Percentiles rank a stretch among this genome's conserved stretches.
Evolutionary conservation across 1,140 invertebrate genomes (phyloP).

Genomic region (Caenorhabditis tropicalis): DNA sequence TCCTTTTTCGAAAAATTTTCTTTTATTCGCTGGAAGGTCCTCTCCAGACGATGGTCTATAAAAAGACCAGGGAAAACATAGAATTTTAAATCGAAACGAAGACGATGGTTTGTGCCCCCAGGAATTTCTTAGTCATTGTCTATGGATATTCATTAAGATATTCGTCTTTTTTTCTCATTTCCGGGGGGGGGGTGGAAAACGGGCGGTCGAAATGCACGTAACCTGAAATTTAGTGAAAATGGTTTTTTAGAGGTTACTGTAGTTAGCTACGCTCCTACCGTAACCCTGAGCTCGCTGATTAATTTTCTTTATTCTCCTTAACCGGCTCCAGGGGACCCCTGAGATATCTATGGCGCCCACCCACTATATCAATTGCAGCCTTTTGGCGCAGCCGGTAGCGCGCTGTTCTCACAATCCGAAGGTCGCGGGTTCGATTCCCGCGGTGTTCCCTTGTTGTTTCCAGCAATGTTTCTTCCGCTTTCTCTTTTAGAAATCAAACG

Average conservation of each 20-base stretch:
- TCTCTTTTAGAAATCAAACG: background rate
- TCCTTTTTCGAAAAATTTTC: background rate
- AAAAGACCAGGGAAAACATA: slow-evolving; percentile 10
- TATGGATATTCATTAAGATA: slow-evolving; percentile 11
- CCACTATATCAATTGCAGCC: no score
- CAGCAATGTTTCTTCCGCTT: background rate
- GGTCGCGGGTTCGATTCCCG: no score
- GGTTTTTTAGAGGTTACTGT: no score
- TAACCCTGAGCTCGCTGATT: no score
- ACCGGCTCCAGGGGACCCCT: no score
- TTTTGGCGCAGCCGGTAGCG: no score
- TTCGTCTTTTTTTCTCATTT: background rate
- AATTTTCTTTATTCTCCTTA: no score
- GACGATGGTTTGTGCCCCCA: background rate
- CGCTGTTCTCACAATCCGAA: no score
- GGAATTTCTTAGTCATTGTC: slow-evolving; percentile 13
- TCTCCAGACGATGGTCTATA: background rate
- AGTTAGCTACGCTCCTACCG: no score
- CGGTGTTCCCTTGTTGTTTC: no score
- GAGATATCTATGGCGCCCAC: no score
- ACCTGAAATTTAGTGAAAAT: background rate
- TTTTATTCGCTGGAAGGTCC: background rate
- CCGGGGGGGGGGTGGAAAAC: background rate
- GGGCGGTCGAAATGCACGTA: background rate
- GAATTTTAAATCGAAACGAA: slow-evolving; percentile 25